phyloP scores from a whole-genome alignment of 1,140 invertebrate species.

The Bathynomus jamesi region DNA sequence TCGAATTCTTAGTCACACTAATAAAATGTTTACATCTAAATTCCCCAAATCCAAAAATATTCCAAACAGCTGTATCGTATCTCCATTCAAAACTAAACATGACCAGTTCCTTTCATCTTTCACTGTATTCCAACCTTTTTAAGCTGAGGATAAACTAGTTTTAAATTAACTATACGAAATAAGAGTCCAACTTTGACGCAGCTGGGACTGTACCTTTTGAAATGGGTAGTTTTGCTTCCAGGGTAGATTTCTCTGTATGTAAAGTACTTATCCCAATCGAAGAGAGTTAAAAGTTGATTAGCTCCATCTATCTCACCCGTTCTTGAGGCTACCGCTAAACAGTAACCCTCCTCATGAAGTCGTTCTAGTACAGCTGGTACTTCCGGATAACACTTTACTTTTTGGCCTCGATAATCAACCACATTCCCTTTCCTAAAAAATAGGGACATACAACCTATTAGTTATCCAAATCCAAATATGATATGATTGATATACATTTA shows the following conservation, averaged over 20 bases:
- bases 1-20: too few species aligned
- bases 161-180: neutral
- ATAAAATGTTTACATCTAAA: too few species aligned
- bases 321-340: constrained; percentile 57
- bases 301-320: constrained; percentile 59
- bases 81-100: too few species aligned
- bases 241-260: constrained; percentile 66
- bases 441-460: too few species aligned
- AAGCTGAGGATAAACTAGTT: neutral
- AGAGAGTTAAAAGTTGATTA: constrained; percentile 56
- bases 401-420: constrained; percentile 47
- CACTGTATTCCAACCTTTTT: neutral
- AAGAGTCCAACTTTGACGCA: neutral
- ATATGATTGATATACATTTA: too few species aligned
- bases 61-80: too few species aligned
- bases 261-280: constrained; percentile 63
- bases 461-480: too few species aligned
- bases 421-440: constrained; percentile 47
- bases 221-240: constrained; percentile 60
- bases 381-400: constrained; percentile 53
- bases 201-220: constrained; percentile 56
- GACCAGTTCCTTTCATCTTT: too few species aligned
- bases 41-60: too few species aligned
- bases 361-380: constrained; percentile 54
- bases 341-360: constrained; percentile 51